phyloP scores from a whole-genome alignment of 2,797 vertebrate genomes.

The Pagetopsis macropterus region DNA sequence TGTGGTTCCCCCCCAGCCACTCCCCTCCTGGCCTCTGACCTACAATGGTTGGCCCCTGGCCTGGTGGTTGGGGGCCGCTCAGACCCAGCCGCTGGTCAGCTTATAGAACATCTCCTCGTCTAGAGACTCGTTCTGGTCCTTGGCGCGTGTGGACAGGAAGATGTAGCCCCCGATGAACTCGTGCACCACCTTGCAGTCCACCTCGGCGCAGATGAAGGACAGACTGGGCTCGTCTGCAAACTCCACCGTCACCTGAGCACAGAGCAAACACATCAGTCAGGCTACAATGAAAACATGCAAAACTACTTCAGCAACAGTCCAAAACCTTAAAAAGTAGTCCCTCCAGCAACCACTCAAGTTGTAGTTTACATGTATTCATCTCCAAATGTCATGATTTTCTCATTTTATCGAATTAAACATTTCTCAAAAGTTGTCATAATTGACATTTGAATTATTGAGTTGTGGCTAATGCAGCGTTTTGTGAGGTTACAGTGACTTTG shows the following conservation, averaged over 20 bases:
- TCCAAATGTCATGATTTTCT: too few species aligned
- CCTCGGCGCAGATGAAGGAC: slow-evolving; percentile 95
- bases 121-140: slow-evolving; percentile 98
- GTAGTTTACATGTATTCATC: too few species aligned
- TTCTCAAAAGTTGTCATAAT: too few species aligned
- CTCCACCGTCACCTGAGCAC: slow-evolving; percentile 92
- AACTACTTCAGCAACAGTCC: too few species aligned
- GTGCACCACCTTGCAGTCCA: slow-evolving; percentile 98
- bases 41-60: slow-evolving; percentile 29
- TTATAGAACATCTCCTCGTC: slow-evolving; percentile 99
- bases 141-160: slow-evolving; percentile 96
- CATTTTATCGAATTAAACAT: too few species aligned
- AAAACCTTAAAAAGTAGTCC: background rate
- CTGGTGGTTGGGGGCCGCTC: slow-evolving; percentile 68
- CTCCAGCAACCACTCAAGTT: too few species aligned
- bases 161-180: slow-evolving; percentile 99
- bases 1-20: slow-evolving; percentile 27
- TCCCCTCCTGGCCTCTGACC: slow-evolving; percentile 66
- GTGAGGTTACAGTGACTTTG: too few species aligned
- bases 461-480: too few species aligned
- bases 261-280: background rate
- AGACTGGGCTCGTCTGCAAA: slow-evolving; percentile 95
- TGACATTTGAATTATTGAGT: too few species aligned
- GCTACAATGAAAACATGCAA: rapidly evolving
- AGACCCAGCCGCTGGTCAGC: slow-evolving; percentile 98